A percentile compares a stretch with the other conserved stretches of the same genome.
Evolutionary conservation across 2,113 vertebrate species (phyloP).

Genomic region (Lepidothrix coronata): DNA sequence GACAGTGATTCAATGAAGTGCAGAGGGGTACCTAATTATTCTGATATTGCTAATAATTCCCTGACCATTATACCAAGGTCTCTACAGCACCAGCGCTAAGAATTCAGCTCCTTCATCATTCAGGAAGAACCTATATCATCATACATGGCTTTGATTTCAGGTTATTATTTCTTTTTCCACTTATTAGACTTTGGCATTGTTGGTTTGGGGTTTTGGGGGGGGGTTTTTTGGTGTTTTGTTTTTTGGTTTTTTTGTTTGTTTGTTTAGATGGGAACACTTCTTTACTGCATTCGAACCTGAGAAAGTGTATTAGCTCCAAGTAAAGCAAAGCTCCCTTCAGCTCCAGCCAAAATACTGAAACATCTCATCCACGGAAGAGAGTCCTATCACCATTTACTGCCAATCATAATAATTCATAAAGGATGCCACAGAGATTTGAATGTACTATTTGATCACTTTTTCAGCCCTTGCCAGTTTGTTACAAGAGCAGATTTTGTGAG

Average conservation of each 20-base stretch:
- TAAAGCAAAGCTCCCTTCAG: not conserved
- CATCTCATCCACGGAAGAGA: not conserved
- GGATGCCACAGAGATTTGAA: slow-evolving; percentile 9
- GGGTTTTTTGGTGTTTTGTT: too few species aligned
- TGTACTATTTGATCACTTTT: not conserved
- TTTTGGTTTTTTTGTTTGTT: not conserved
- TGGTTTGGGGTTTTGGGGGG: not conserved
- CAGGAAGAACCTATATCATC: not conserved
- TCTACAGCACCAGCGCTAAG: not conserved
- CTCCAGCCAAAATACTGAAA: not conserved
- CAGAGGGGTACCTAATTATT: not conserved
- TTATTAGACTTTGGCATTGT: not conserved
- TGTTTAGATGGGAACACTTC: not conserved
- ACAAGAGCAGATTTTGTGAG: not conserved
- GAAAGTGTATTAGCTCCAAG: not conserved
- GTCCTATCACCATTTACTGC: slow-evolving; percentile 31
- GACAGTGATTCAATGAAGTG: not conserved
- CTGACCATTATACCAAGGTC: not conserved
- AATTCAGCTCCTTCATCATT: not conserved
- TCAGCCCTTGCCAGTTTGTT: not conserved
- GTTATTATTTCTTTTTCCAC: not conserved
- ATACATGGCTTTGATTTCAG: not conserved
- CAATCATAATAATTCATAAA: slow-evolving; percentile 38
- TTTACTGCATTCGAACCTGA: not conserved
- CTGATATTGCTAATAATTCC: not conserved